Conservation (phyloP, 2,113 vertebrate genomes). For the Calyptommatus sinebrachiatus region DNA sequence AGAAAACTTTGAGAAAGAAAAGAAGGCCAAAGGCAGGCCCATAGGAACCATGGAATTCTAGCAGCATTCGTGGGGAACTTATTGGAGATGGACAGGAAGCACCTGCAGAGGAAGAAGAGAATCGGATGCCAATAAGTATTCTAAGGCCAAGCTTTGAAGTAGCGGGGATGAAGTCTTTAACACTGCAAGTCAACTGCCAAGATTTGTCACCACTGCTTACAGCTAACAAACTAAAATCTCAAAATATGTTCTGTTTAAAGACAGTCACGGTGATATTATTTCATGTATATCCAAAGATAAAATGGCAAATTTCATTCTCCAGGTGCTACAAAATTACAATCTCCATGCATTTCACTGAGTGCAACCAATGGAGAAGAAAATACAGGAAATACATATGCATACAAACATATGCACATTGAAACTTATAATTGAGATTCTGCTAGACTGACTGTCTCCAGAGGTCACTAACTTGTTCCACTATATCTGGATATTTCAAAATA, state of each 20-base stretch:
- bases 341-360: neutral
- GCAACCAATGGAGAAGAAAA: no score
- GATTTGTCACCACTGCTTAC: constrained; percentile 1
- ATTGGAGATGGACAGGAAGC: accelerated
- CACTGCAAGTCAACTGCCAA: neutral
- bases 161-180: constrained; percentile 13
- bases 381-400: no score
- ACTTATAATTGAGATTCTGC: no score
- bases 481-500: no score
- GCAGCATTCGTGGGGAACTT: neutral
- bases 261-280: accelerated
- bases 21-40: neutral
- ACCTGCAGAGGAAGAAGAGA: neutral
- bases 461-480: no score
- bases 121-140: constrained; percentile 11
- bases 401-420: no score
- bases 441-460: no score
- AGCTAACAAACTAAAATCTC: constrained; percentile 4
- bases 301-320: neutral
- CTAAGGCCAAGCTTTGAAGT: neutral
- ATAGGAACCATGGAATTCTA: neutral
- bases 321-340: no score
- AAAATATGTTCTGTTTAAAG: neutral
- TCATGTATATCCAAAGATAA: neutral
- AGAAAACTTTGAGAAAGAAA: accelerated